Conservation (phyloP, 2,797 vertebrate genomes). For the Phrynocephalus vlangalii region DNA sequence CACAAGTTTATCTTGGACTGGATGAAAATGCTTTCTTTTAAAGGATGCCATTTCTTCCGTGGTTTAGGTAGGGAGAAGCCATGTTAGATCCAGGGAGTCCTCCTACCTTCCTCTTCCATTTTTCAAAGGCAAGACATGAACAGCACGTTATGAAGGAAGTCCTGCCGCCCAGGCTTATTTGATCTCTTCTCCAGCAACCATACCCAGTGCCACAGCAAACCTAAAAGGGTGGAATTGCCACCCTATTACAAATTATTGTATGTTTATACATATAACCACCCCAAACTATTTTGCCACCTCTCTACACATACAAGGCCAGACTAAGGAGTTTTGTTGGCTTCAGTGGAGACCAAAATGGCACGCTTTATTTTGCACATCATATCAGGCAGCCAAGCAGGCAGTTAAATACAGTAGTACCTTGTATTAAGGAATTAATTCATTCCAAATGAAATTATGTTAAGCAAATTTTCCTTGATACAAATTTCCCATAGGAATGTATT, state of each 20-base stretch:
- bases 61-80: not conserved
- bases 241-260: not conserved
- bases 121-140: not conserved
- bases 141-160: not conserved
- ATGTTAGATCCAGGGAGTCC: not conserved
- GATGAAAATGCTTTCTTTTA: not conserved
- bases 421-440: too few species aligned
- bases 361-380: too few species aligned
- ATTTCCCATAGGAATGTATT: too few species aligned
- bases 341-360: not conserved
- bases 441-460: too few species aligned
- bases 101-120: not conserved
- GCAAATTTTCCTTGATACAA: too few species aligned
- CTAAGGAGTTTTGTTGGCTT: not conserved
- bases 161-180: not conserved
- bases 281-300: not conserved
- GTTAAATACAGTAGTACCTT: too few species aligned
- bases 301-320: not conserved
- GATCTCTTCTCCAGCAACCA: not conserved
- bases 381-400: not conserved
- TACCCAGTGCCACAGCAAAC: not conserved
- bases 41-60: not conserved
- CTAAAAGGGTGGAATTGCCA: not conserved
- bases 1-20: not conserved
- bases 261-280: not conserved